Conservation (phyloP, 2,113 vertebrate species). For the Myxocyprinus asiaticus region DNA sequence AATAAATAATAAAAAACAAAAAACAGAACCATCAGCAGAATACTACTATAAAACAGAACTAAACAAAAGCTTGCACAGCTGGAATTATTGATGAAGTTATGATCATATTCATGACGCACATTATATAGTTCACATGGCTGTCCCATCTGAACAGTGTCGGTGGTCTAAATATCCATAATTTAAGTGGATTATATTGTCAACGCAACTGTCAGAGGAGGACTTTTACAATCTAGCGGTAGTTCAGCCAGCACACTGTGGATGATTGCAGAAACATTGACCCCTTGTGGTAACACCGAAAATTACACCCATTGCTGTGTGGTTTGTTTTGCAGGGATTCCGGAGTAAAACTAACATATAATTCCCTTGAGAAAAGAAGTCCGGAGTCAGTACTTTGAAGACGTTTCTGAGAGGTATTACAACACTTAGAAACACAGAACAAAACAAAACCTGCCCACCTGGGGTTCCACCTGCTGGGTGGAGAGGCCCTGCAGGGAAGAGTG, state of each 20-base stretch:
- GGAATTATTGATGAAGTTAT: constrained; percentile 21
- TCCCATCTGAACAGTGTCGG: constrained; percentile 45
- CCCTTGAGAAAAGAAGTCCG: background rate
- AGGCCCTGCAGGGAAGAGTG: constrained; percentile 7
- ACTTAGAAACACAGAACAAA: constrained; percentile 47
- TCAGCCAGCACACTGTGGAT: background rate
- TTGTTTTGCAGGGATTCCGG: background rate
- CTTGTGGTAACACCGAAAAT: constrained; percentile 37
- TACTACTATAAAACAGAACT: constrained; percentile 9
- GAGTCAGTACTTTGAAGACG: constrained; percentile 23
- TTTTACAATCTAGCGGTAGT: constrained; percentile 32
- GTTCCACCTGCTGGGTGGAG: constrained; percentile 21
- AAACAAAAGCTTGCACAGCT: constrained; percentile 15
- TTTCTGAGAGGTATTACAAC: constrained; percentile 17
- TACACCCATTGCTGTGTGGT: background rate
- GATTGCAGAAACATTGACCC: constrained; percentile 49
- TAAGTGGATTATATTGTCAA: constrained; percentile 55
- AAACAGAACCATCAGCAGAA: constrained; percentile 14
- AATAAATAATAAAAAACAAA: too few relatives aligned
- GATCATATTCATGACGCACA: constrained; percentile 18
- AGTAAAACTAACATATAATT: background rate
- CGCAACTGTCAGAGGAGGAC: constrained; percentile 47
- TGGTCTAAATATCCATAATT: constrained; percentile 54
- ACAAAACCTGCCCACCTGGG: constrained; percentile 2
- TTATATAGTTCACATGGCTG: constrained; percentile 42